phyloP scores from a whole-genome alignment of 2,113 vertebrate species.

The Castor canadensis region DNA sequence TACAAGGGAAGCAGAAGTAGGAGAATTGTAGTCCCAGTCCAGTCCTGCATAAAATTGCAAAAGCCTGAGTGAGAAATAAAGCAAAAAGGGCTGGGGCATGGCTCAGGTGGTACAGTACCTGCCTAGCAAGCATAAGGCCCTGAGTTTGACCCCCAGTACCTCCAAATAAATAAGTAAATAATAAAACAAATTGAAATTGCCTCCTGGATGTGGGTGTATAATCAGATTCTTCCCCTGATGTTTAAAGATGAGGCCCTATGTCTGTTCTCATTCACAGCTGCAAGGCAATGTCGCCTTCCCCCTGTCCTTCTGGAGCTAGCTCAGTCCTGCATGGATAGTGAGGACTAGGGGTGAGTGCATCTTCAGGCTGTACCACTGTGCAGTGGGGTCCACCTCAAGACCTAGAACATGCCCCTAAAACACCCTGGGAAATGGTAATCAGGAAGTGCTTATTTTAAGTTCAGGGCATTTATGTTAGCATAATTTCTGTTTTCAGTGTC shows the following conservation, averaged over 20 bases:
- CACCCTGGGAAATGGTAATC: not conserved
- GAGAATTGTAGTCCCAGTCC: too few species aligned
- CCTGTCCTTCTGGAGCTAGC: not conserved
- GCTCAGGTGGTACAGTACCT: too few species aligned
- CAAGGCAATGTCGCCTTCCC: accelerated
- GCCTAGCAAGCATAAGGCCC: too few species aligned
- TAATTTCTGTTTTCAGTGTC: not conserved
- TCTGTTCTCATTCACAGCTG: not conserved
- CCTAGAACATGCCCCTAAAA: not conserved
- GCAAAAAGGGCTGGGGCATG: too few species aligned
- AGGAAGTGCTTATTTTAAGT: not conserved
- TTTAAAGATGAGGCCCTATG: not conserved
- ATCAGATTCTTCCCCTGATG: not conserved
- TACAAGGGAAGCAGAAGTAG: too few species aligned
- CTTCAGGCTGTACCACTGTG: not conserved
- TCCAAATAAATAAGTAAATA: too few species aligned
- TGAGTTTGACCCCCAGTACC: too few species aligned
- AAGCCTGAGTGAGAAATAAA: too few species aligned
- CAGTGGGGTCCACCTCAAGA: not conserved
- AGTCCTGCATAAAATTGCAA: too few species aligned
- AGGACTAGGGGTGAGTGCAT: not conserved
- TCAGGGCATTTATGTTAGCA: accelerated
- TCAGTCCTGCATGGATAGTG: not conserved
- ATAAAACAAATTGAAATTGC: not conserved
- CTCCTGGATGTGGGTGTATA: not conserved